These are phyloP conservation scores for Leptocoma aspasia DNA, from an alignment of 2,113 vertebrate species.

Conservation along the genomic window DNA sequence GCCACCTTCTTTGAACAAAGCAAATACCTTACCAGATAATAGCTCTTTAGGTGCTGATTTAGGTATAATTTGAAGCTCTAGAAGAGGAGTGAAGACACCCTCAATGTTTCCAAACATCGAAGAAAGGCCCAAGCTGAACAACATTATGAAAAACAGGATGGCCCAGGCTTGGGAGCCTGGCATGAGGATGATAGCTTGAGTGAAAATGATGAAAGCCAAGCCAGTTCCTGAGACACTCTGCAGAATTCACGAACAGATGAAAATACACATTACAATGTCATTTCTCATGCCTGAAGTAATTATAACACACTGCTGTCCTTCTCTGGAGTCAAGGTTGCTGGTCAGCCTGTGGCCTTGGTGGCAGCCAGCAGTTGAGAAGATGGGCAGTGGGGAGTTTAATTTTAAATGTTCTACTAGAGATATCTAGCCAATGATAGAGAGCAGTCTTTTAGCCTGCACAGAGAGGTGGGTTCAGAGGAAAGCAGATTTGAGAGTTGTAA, in stretches of 20 bases:
- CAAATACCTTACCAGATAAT: constrained; percentile 77
- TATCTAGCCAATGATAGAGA: background rate
- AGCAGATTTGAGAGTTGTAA: background rate
- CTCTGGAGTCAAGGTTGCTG: background rate
- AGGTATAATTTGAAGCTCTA: constrained; percentile 76
- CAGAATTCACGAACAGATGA: background rate
- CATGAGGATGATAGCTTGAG: constrained; percentile 86
- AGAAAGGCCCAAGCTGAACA: constrained; percentile 88
- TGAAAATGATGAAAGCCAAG: constrained; percentile 88
- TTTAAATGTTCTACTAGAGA: background rate
- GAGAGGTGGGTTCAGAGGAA: background rate
- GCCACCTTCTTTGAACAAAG: background rate
- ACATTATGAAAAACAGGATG: constrained; percentile 89
- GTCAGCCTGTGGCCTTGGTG: background rate
- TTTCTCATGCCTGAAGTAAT: background rate
- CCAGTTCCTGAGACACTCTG: constrained; percentile 89
- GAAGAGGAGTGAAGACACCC: constrained; percentile 81
- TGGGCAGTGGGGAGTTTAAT: background rate
- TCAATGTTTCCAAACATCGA: constrained; percentile 93
- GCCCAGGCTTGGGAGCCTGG: constrained; percentile 88
- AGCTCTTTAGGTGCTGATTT: constrained; percentile 76
- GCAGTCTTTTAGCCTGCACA: background rate
- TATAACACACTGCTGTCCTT: background rate
- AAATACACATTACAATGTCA: background rate
- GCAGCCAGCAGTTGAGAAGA: background rate